Percentiles rank a stretch among this genome's conserved stretches.
These are phyloP conservation scores for Hirundichthys speculiger DNA, from an alignment of 2,113 vertebrate species.

Conservation along the genomic window DNA sequence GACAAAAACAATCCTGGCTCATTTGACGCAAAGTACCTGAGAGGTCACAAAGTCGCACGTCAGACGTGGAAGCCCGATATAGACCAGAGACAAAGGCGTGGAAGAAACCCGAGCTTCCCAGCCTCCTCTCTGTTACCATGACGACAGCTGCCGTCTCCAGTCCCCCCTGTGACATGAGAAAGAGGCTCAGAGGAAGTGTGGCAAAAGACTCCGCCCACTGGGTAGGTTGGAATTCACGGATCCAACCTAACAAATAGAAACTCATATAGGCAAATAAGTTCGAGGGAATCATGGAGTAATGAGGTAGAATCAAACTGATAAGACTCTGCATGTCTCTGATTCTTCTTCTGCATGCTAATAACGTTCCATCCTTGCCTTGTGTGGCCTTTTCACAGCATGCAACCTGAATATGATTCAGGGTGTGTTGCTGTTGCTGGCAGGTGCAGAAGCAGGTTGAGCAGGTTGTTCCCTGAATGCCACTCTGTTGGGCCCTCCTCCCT, in stretches of 20 bases:
- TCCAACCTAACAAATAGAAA: slow-evolving; percentile 45
- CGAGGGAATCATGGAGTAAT: slow-evolving; percentile 9
- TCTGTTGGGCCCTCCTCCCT: slow-evolving; percentile 50
- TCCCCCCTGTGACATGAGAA: neutral
- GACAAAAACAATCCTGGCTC: slow-evolving; percentile 28
- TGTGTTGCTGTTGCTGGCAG: slow-evolving; percentile 62
- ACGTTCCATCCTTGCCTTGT: slow-evolving; percentile 1
- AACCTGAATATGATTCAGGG: slow-evolving; percentile 42
- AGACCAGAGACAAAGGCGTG: slow-evolving; percentile 61
- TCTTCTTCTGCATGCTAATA: neutral
- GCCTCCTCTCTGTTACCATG: slow-evolving; percentile 59
- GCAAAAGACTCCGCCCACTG: slow-evolving; percentile 50
- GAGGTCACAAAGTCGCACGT: slow-evolving; percentile 47
- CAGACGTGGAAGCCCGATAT: slow-evolving; percentile 61
- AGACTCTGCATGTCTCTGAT: neutral
- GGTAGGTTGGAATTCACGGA: slow-evolving; percentile 32
- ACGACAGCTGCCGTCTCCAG: slow-evolving; percentile 46
- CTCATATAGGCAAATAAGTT: slow-evolving; percentile 7
- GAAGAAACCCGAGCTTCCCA: slow-evolving; percentile 65
- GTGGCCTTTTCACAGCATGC: slow-evolving; percentile 29
- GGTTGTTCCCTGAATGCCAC: slow-evolving; percentile 65
- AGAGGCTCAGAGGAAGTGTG: slow-evolving; percentile 39
- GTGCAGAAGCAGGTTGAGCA: slow-evolving; percentile 73
- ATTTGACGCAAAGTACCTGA: slow-evolving; percentile 29
- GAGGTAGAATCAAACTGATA: slow-evolving; percentile 1